These are phyloP conservation scores for Chondrilla cf. caribensis DNA, from an alignment of 37 sponge, comb jelly and placozoan species.

Conservation along the genomic window DNA sequence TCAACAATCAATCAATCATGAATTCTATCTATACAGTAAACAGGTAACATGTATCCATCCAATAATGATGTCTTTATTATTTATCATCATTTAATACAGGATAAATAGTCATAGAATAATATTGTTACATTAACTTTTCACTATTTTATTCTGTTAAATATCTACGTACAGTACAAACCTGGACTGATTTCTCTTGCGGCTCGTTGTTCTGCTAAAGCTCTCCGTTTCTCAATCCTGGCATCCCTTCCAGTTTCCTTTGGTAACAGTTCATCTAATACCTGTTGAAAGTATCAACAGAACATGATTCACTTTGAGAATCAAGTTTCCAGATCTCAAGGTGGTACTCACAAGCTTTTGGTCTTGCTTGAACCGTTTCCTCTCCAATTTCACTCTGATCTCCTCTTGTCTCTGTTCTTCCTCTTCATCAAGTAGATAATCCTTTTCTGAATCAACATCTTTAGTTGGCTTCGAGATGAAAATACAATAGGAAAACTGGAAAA, in stretches of 20 bases:
- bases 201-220: constrained; percentile 43
- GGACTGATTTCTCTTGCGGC: constrained; percentile 78
- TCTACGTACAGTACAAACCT: constrained; percentile 30
- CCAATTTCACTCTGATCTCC: background rate
- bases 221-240: constrained; percentile 77
- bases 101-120: background rate
- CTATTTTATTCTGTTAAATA: background rate
- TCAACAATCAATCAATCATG: no score
- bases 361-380: constrained; percentile 8
- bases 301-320: no score
- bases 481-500: background rate
- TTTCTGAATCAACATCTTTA: background rate
- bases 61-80: no score
- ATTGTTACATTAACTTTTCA: no score
- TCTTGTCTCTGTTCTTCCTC: background rate
- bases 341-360: constrained; percentile 15
- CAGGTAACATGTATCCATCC: no score
- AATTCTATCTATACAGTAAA: background rate
- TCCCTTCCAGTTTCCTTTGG: constrained; percentile 84
- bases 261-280: constrained; percentile 85
- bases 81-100: background rate
- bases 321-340: no score
- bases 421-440: background rate
- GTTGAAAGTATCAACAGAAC: no score
- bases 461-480: no score